Base-by-base conservation (phyloP, 2,797 vertebrate species). In the Paratrypauchen microcephalus region DNA sequence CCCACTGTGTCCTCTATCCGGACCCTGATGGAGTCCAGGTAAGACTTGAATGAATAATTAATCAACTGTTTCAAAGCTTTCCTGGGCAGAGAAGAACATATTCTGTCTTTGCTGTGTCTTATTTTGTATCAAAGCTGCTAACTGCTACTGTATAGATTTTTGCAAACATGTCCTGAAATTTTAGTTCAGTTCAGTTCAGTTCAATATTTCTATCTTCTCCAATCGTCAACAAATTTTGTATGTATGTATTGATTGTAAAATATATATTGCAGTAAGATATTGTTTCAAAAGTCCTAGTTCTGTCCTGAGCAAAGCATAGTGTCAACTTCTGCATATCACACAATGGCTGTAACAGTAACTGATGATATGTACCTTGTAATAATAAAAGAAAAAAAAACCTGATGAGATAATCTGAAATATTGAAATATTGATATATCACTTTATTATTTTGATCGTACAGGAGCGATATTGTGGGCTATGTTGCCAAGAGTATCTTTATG, bases 11-110 rank as follows among this genome's bases (percentile, higher is more conserved):
- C 95, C 5, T 96, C 97, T 76, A 94, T 99, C 89, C 90, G 98
- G 91, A 92, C 93, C 70, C 92, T 97, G 84, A 99, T 99, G 97
- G 97, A 99, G 85, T 92, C 90, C 30, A 93, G 98, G 98, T 99
- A 83, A 93, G 94, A 81, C 75, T 66, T 13, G 24, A 52, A 52
- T n/a, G 48, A 52, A 19, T n/a, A 6, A 52, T 52, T 6, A 52
- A 52, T 52, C n/a, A n/a, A 6, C 7, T 52, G 1, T 18, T 52
- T 19, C n/a, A 52, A 19, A 52, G 15, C 41, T 15, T 45, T 16
- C 41, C 41, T 45, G 12, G 12, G 41, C 41, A 45, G 41, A 45
- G 41, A 45, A 45, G 13, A 45, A 45, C 41, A 41, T 13, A 41
- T 41, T 41, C 39, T 41, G 39, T 13, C 30, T 32, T 32, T 6